Percentiles rank a stretch among this genome's conserved stretches.
These are phyloP conservation scores for Cistogaster globosa DNA, from an alignment of 2,888 invertebrate species.

Conservation along the genomic window DNA sequence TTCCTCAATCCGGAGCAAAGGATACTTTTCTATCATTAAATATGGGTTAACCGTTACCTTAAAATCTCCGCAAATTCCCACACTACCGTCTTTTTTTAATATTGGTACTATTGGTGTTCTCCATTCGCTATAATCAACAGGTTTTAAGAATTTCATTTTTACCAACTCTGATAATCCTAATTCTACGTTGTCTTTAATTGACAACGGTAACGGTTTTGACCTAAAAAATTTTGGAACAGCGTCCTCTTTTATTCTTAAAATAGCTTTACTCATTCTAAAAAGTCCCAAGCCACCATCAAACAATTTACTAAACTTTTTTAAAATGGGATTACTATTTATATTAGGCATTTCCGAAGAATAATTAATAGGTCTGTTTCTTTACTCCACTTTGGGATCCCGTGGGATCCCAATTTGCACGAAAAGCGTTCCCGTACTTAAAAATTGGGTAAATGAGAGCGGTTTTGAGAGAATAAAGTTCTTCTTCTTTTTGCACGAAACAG, in stretches of 20 bases:
- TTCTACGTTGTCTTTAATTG: constrained; percentile 57
- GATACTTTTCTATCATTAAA: constrained; percentile 68
- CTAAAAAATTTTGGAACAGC: constrained; percentile 57
- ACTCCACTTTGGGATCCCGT: no score
- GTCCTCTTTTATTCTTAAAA: constrained; percentile 56
- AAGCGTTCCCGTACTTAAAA: no score
- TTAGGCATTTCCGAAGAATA: not conserved
- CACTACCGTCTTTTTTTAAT: constrained; percentile 77
- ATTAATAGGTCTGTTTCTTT: no score
- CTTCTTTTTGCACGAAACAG: no score
- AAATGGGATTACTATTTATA: not conserved
- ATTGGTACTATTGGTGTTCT: no score
- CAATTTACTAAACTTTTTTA: constrained; percentile 31
- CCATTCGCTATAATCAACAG: no score
- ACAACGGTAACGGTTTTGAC: constrained; percentile 53
- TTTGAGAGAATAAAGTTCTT: no score
- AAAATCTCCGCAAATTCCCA: constrained; percentile 68
- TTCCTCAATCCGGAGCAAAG: constrained; percentile 75
- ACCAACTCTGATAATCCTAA: constrained; percentile 54
- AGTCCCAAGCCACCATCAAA: constrained; percentile 61
- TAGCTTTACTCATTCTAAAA: constrained; percentile 60
- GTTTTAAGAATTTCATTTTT: no score
- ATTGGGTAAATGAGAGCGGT: no score
- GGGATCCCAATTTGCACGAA: no score
- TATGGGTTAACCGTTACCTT: constrained; percentile 72